Percentiles rank a stretch among this genome's conserved stretches.
Evolutionary conservation across 2,113 vertebrate species (phyloP).

Genomic region (Puffinus mauretanicus): DNA sequence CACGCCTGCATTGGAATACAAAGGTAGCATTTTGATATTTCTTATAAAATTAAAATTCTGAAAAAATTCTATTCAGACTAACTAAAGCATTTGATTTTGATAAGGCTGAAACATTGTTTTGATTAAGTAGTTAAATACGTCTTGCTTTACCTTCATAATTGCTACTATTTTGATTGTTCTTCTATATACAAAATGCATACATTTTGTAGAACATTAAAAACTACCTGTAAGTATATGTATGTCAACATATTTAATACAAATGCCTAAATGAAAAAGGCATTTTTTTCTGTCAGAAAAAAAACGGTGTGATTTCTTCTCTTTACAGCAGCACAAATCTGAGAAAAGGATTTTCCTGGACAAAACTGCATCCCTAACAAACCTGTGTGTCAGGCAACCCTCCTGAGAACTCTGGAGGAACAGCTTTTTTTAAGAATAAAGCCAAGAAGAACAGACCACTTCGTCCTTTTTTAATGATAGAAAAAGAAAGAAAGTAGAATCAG

Average conservation of each 20-base stretch:
- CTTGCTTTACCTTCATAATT: background rate
- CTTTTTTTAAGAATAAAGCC: background rate
- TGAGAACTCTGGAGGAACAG: background rate
- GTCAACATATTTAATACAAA: background rate
- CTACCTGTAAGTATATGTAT: background rate
- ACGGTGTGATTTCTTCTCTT: background rate
- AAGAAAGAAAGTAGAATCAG: background rate
- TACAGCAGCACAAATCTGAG: background rate
- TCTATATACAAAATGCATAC: background rate
- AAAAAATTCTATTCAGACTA: background rate
- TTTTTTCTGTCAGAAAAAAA: background rate
- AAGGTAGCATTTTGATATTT: background rate
- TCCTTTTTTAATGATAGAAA: background rate
- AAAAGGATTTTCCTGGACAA: background rate
- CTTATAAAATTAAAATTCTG: background rate
- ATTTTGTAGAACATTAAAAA: background rate
- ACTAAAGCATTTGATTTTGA: background rate
- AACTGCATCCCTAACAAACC: background rate
- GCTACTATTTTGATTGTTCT: background rate
- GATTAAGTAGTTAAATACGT: background rate
- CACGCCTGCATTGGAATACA: background rate
- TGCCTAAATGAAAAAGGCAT: background rate
- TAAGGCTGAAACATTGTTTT: background rate
- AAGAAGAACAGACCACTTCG: background rate
- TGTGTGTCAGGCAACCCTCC: background rate